Evolutionary conservation across 1,140 invertebrate species (phyloP), one percentile per base, ranked within the genome.

Genomic region (Psix sp.): DNA sequence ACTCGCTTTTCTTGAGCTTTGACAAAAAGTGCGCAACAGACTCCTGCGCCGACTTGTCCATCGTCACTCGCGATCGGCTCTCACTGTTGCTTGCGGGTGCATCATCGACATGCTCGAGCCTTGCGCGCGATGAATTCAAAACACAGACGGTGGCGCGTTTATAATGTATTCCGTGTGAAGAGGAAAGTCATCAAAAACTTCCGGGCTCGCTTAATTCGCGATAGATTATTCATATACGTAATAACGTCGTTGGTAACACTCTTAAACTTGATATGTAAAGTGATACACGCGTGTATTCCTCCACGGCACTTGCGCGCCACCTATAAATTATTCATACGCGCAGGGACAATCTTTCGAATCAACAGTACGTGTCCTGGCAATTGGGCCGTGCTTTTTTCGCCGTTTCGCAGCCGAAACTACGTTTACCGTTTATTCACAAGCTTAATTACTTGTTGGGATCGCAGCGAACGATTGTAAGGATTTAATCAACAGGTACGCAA

Each of bases 161-260:
- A 62, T 70, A 63, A 72, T 73, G 54, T 73, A 73, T 66, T 66
- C 52, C 60, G 70, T 73, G 60, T 60, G 70, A 73, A 66, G 70
- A 66, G 70, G 60, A 73, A 73, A 73, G 70, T 63, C 70, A 73
- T 73, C 70, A 73, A 66, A 73, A 73, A 60, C 60, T 60, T 73
- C 56, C 62, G 60, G 60, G 16, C 70, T 59, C 33, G 20, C 45
- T 63, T 65, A 65, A 72, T 65, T 65, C 39, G 18, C 51, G 68
- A 72, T 72, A 65, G 59, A 65, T 72, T 72, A 72, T 72, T 72
- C 68, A 72, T 72, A 72, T 72, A 52, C 39, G 52, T 59, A 59
- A 60, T 59, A 52, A 39, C 68, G 43, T 13, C 42, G 29, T 35
- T 46, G 13, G 65, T 46, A 68, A 49, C 56, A 42, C 56, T 54